Evolutionary conservation across 2,888 invertebrate genomes (phyloP), one percentile per base, ranked within the genome.

Genomic region (Conistra vaccinii): DNA sequence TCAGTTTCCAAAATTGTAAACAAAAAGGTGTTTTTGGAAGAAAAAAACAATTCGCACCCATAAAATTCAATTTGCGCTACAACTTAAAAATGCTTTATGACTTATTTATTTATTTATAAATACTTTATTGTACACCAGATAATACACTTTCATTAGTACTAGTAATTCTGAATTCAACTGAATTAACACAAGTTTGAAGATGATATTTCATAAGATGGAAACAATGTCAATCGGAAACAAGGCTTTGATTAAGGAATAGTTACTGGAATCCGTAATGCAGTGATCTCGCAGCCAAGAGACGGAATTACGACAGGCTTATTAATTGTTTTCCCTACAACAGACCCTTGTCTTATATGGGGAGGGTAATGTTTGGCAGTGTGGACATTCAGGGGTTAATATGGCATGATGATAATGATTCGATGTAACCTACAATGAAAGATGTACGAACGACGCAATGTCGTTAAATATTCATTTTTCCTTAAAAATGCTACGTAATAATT

Each of bases 361-460:
- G 73, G 63, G 35, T 68, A n/a, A 55, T 70, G 63, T 78, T 65
- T 39, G 32, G 23, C 45, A 65, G 73, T 48, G 60, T 61, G 29
- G 70, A 78, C 73, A 73, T 70, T 57, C 26, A 70, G 45, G 78
- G 70, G 78, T 82, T 78, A 67, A 71, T 77, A 67, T 51, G 61
- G 29, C 32, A 65, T 65, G 51, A 78, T 45, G 65, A 61, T 58
- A 68, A 73, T 73, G 67, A 61, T 65, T 12, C 4, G 26, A 53
- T 60, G 23, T 48, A 48, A 23, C 48, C 9, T 48, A 29, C 26
- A 39, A 57, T 55, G 1, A 35, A 58, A 29, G 17, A 60, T 17
- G 14, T 26, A 48, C 48, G 20, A 26, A 48, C 48, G 6, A 29
- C 42, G 76, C 35, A 53, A 76, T 53, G 32, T 17, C 10, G 12